Conservation (phyloP, 1,140 invertebrate species). For the Aradophagus sp. region DNA sequence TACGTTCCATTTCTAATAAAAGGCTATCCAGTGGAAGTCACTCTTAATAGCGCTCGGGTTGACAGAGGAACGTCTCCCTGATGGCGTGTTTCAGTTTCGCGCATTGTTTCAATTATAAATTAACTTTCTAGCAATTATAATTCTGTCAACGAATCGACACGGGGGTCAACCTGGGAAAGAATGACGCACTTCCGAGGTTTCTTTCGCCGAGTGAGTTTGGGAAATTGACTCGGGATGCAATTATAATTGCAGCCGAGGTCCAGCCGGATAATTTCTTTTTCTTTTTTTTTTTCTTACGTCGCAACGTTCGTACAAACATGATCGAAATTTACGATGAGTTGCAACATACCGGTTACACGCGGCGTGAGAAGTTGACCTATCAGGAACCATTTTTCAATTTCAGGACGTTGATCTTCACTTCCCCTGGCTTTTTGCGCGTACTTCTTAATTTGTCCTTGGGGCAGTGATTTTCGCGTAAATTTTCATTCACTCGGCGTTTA, state of each 20-base stretch:
- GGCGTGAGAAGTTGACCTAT: conserved; percentile 64
- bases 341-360: conserved; percentile 8
- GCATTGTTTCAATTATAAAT: conserved; percentile 20
- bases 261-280: no score
- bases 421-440: conserved; percentile 9
- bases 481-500: no score
- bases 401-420: conserved; percentile 32
- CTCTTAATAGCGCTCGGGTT: conserved; percentile 18
- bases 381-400: conserved; percentile 42
- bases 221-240: conserved; percentile 14
- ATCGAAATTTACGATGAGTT: conserved; percentile 37
- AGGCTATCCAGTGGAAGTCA: conserved; percentile 9
- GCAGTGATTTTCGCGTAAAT: no score
- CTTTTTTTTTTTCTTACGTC: no score
- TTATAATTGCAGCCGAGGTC: no score
- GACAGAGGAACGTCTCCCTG: no score
- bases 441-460: conserved; percentile 40
- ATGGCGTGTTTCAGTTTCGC: conserved; percentile 14
- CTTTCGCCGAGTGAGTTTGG: conserved; percentile 11
- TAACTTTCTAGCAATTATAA: conserved; percentile 43
- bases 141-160: conserved; percentile 30
- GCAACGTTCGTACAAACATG: no score
- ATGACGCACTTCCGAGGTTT: not conserved
- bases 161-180: conserved; percentile 2
- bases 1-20: conserved; percentile 32